Percentiles rank a stretch among this genome's conserved stretches.
Evolutionary conservation across 2,888 invertebrate species (phyloP).

Genomic region (Eulithis testata): DNA sequence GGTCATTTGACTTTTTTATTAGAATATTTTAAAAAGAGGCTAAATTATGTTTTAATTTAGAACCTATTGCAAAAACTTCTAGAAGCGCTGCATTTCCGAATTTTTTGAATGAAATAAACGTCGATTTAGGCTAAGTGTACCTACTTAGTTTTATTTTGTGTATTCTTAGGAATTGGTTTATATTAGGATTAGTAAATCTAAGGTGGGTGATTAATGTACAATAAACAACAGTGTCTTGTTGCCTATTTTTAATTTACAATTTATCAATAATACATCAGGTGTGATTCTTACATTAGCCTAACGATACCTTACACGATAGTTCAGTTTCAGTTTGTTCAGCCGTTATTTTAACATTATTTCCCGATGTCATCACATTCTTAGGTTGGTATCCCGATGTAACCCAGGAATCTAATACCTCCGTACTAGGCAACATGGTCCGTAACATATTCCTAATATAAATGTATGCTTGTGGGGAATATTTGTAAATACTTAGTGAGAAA

Average conservation of each 20-base stretch:
- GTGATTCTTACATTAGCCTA: constrained; percentile 59
- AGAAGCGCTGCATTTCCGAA: too few species aligned
- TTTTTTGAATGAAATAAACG: too few species aligned
- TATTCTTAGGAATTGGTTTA: too few species aligned
- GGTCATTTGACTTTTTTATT: too few species aligned
- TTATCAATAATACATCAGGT: constrained; percentile 37
- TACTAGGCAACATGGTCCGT: constrained; percentile 75
- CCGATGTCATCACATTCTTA: constrained; percentile 63
- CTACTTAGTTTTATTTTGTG: too few species aligned
- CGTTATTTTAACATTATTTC: constrained; percentile 67
- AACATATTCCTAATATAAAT: constrained; percentile 76
- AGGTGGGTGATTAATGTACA: neutral
- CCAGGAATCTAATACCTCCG: constrained; percentile 75
- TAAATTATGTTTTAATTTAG: too few species aligned
- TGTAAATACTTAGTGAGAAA: constrained; percentile 76
- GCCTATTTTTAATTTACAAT: constrained; percentile 36
- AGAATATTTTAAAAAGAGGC: too few species aligned
- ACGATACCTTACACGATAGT: constrained; percentile 69
- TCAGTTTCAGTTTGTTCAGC: constrained; percentile 74
- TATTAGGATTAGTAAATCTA: neutral
- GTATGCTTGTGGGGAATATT: constrained; percentile 78
- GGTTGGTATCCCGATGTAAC: constrained; percentile 68
- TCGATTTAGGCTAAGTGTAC: too few species aligned
- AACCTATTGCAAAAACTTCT: too few species aligned
- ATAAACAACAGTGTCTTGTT: neutral